Conservation (phyloP, 2,113 vertebrate species). For the Myanophis thanlyinensis region DNA sequence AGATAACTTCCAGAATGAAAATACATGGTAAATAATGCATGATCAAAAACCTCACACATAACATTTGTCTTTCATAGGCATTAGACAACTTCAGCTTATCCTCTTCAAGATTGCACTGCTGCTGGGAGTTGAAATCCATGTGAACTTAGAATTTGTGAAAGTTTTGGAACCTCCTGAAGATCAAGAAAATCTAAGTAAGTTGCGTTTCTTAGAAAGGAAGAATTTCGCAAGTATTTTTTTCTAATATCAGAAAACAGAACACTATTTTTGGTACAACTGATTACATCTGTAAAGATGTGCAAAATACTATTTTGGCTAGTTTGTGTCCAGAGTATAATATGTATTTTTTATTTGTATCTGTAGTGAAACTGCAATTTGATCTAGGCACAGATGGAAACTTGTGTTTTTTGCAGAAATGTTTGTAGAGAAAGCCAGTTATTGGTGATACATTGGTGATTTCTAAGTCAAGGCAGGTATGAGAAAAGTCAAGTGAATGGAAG, state of each 20-base stretch:
- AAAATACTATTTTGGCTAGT: not conserved
- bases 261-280: not conserved
- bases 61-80: constrained; percentile 74
- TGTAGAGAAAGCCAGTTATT: not conserved
- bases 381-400: not conserved
- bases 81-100: constrained; percentile 93
- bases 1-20: not conserved
- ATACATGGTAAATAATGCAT: not conserved
- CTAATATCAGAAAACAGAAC: not conserved
- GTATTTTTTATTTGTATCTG: not conserved
- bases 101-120: constrained; percentile 93
- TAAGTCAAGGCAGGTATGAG: not conserved
- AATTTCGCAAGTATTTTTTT: too few species aligned
- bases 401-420: not conserved
- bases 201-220: not conserved
- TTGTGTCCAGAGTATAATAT: not conserved
- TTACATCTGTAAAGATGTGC: not conserved
- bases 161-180: constrained; percentile 91
- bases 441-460: not conserved
- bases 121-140: constrained; percentile 92
- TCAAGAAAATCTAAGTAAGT: constrained; percentile 90
- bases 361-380: not conserved
- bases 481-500: not conserved
- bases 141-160: constrained; percentile 92
- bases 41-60: not conserved